Percentiles rank a stretch among this genome's conserved stretches.
These are phyloP conservation scores for Trogon surrucura DNA, from an alignment of 2,113 vertebrate genomes.

Conservation along the genomic window DNA sequence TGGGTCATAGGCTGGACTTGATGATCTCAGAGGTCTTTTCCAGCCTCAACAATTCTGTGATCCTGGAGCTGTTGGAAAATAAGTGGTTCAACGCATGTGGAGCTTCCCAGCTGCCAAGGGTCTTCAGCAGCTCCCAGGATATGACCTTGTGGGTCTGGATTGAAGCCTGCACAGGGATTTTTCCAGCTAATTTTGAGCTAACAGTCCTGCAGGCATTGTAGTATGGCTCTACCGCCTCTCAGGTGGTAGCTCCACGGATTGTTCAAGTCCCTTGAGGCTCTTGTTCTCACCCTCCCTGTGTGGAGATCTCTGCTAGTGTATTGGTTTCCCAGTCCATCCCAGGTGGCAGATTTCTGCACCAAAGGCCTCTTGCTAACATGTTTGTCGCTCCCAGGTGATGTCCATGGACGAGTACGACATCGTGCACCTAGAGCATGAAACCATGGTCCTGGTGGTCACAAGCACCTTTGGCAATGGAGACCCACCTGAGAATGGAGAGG, in stretches of 20 bases:
- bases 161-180: background rate
- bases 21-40: too few species aligned
- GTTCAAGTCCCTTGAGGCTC: background rate
- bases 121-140: background rate
- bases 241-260: background rate
- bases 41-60: too few species aligned
- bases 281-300: background rate
- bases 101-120: background rate
- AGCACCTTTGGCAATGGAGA: constrained; percentile 98
- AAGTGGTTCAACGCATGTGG: rapidly evolving
- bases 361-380: background rate
- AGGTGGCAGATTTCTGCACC: background rate
- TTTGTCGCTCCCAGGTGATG: constrained; percentile 80
- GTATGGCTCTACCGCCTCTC: background rate
- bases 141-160: background rate
- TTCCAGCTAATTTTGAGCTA: background rate
- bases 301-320: background rate
- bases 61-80: background rate
- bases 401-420: constrained; percentile 97
- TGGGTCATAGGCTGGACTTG: too few species aligned
- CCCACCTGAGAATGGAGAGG: constrained; percentile 96
- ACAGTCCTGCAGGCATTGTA: background rate
- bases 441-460: constrained; percentile 91
- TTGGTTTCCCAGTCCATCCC: too few species aligned
- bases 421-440: constrained; percentile 94